Conservation (phyloP, 2,113 vertebrate species). For the Oplegnathus fasciatus region DNA sequence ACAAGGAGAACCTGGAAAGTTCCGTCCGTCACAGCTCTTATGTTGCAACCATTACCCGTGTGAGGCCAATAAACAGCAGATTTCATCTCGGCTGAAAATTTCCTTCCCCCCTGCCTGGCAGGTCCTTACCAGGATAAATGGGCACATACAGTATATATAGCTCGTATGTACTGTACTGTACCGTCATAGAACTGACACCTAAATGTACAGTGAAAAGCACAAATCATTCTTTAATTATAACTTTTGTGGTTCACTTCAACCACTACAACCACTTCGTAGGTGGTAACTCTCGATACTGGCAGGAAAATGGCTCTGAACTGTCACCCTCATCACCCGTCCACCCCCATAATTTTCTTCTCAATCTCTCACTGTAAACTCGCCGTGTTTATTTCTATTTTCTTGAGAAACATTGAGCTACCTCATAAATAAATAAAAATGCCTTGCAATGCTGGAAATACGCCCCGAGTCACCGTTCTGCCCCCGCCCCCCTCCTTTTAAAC, state of each 20-base stretch:
- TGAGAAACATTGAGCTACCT: slow-evolving; percentile 14
- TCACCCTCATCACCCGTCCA: slow-evolving; percentile 19
- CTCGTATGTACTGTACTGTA: slow-evolving; percentile 54
- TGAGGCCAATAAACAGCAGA: slow-evolving; percentile 73
- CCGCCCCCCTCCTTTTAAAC: slow-evolving; percentile 62
- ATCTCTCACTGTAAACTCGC: slow-evolving; percentile 8
- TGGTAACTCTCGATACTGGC: slow-evolving; percentile 33
- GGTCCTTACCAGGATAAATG: slow-evolving; percentile 60
- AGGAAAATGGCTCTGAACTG: slow-evolving; percentile 41
- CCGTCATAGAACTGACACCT: slow-evolving; percentile 41
- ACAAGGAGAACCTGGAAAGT: slow-evolving; percentile 11
- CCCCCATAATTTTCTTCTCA: slow-evolving; percentile 34
- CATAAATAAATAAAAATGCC: slow-evolving; percentile 72
- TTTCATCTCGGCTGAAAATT: slow-evolving; percentile 59
- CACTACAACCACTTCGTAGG: background rate
- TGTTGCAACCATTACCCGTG: slow-evolving; percentile 43
- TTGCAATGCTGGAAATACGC: slow-evolving; percentile 57
- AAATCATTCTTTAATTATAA: slow-evolving; percentile 80
- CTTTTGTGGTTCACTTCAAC: slow-evolving; percentile 35
- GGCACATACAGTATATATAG: slow-evolving; percentile 8
- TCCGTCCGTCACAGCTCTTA: slow-evolving; percentile 14
- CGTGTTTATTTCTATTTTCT: background rate
- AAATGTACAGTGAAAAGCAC: slow-evolving; percentile 60
- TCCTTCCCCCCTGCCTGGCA: slow-evolving; percentile 40
- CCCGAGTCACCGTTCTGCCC: slow-evolving; percentile 47